These are phyloP conservation scores for Notodonta ziczac DNA, from an alignment of 2,888 invertebrate species.

Conservation along the genomic window DNA sequence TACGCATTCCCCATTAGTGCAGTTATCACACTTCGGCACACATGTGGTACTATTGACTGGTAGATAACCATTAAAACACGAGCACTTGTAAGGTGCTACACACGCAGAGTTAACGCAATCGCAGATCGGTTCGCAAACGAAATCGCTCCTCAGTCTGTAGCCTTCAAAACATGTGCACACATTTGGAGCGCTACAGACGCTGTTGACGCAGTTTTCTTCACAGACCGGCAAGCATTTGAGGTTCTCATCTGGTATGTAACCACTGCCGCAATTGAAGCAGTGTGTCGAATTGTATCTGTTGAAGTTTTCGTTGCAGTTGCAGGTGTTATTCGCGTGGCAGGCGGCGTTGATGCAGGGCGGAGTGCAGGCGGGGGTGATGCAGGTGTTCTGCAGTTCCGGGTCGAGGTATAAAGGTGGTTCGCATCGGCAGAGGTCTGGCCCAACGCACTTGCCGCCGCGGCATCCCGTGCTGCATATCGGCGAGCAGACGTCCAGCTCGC, in stretches of 20 bases:
- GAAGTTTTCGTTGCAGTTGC: slow-evolving; percentile 56
- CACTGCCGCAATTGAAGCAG: slow-evolving; percentile 54
- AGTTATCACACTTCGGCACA: slow-evolving; percentile 31
- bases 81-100: slow-evolving; percentile 65
- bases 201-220: slow-evolving; percentile 37
- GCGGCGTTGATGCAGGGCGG: slow-evolving; percentile 61
- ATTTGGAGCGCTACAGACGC: slow-evolving; percentile 52
- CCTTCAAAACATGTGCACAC: slow-evolving; percentile 55
- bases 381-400: slow-evolving; percentile 56
- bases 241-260: slow-evolving; percentile 42
- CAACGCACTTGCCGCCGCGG: slow-evolving; percentile 67
- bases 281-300: slow-evolving; percentile 56
- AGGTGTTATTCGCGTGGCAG: slow-evolving; percentile 62
- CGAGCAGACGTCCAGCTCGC: slow-evolving; percentile 61
- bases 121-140: slow-evolving; percentile 60
- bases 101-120: slow-evolving; percentile 74
- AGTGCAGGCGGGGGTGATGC: slow-evolving; percentile 58
- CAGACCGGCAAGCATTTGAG: slow-evolving; percentile 48
- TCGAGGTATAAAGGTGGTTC: slow-evolving; percentile 58
- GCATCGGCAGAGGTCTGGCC: slow-evolving; percentile 67
- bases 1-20: slow-evolving; percentile 53
- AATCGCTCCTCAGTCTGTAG: slow-evolving; percentile 38
- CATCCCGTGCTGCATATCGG: slow-evolving; percentile 81
- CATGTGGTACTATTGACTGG: slow-evolving; percentile 39
- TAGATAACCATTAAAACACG: slow-evolving; percentile 66